Percentiles rank a stretch among this genome's conserved stretches.
Evolutionary conservation across 1,140 invertebrate species (phyloP).

Genomic region (Andrena cerasifolii): DNA sequence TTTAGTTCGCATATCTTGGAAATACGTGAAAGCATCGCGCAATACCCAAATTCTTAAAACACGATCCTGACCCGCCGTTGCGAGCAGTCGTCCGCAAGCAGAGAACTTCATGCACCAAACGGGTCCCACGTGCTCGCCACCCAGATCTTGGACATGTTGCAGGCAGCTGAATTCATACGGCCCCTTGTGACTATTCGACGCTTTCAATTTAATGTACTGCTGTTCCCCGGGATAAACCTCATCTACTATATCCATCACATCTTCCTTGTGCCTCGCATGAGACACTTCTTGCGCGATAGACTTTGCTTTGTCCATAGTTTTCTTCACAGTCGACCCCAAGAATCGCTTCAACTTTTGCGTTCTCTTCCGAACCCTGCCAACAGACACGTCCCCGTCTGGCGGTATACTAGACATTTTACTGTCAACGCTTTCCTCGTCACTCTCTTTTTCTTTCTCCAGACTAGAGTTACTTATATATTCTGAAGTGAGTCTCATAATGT

Average conservation of each 20-base stretch:
- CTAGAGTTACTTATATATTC: slow-evolving; percentile 92
- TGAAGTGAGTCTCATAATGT: slow-evolving; percentile 96
- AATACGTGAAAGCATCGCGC: slow-evolving; percentile 92
- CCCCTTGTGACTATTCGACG: slow-evolving; percentile 96
- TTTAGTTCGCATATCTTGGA: slow-evolving; percentile 97
- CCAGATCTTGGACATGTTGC: slow-evolving; percentile 89
- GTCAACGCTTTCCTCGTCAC: slow-evolving; percentile 93
- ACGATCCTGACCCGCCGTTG: slow-evolving; percentile 97
- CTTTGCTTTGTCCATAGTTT: slow-evolving; percentile 95
- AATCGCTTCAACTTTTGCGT: slow-evolving; percentile 89
- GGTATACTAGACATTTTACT: slow-evolving; percentile 87
- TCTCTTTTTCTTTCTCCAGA: slow-evolving; percentile 89
- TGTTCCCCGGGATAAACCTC: slow-evolving; percentile 89
- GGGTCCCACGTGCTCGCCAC: slow-evolving; percentile 93
- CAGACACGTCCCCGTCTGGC: slow-evolving; percentile 82
- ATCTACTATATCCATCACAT: slow-evolving; percentile 92
- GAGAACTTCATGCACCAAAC: slow-evolving; percentile 99
- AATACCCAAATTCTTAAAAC: slow-evolving; percentile 97
- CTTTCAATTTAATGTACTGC: slow-evolving; percentile 94
- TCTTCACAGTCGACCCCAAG: slow-evolving; percentile 92
- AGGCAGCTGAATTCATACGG: slow-evolving; percentile 96
- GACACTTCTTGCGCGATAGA: slow-evolving; percentile 94
- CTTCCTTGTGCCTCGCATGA: slow-evolving; percentile 92
- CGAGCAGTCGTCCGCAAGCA: slow-evolving; percentile 94
- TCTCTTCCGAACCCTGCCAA: slow-evolving; percentile 81